These are phyloP conservation scores for Eupithecia inturbata DNA, from an alignment of 2,888 invertebrate species.

Conservation along the genomic window DNA sequence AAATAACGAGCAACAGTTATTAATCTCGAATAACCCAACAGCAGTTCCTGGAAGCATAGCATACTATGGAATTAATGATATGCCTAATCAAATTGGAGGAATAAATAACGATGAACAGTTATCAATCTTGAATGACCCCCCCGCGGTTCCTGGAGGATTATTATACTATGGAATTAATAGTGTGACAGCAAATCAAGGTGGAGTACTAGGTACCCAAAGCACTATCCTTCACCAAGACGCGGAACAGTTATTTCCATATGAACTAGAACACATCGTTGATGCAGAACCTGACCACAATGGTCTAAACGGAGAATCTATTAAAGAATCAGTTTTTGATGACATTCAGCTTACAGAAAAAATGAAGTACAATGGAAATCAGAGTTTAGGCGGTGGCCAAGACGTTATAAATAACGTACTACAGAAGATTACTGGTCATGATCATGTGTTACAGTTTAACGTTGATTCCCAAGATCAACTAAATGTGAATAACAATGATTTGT, in stretches of 20 bases:
- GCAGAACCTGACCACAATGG: background rate
- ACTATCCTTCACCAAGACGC: background rate
- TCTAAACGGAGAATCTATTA: background rate
- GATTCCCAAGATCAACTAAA: background rate
- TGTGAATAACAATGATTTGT: background rate
- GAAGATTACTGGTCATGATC: background rate
- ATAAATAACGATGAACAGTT: slow-evolving; percentile 1
- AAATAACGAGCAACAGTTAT: background rate
- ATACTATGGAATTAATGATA: background rate
- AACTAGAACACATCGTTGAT: background rate
- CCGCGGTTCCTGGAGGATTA: background rate
- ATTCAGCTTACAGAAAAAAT: background rate
- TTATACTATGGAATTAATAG: background rate
- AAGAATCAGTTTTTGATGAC: background rate
- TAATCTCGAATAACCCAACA: background rate
- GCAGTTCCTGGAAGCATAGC: background rate
- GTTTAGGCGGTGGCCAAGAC: background rate
- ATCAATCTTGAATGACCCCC: background rate
- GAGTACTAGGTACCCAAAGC: background rate
- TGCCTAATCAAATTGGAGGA: background rate
- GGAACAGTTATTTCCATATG: background rate
- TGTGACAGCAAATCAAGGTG: background rate
- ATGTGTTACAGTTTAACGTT: background rate
- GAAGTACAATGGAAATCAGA: background rate
- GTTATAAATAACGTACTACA: slow-evolving; percentile 2